Evolutionary conservation across 1,140 invertebrate genomes (phyloP).

Genomic region (Ctenoplectra terminalis): DNA sequence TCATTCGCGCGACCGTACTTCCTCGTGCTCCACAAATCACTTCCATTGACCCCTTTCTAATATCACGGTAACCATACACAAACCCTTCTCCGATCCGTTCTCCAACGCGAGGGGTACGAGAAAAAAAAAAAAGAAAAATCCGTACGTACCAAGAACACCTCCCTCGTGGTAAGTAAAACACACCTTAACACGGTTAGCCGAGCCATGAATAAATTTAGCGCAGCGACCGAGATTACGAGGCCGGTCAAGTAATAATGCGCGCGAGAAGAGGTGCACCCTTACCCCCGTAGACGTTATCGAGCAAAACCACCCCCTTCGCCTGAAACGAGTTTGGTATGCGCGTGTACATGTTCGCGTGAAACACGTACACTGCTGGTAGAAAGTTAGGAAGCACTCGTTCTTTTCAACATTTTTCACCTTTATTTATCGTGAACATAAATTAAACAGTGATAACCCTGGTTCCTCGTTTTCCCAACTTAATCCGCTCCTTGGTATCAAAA

Average conservation of each 20-base stretch:
- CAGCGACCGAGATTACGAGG: conserved; percentile 66
- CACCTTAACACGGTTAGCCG: conserved; percentile 79
- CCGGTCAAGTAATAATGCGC: conserved; percentile 74
- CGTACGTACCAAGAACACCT: conserved; percentile 10
- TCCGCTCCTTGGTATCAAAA: too few species aligned
- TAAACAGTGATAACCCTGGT: too few species aligned
- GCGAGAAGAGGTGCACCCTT: conserved; percentile 65
- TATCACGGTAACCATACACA: too few species aligned
- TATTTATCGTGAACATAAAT: too few species aligned
- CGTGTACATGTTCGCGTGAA: neutral
- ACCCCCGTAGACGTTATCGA: conserved; percentile 50
- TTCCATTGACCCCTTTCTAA: too few species aligned
- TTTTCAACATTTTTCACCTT: too few species aligned
- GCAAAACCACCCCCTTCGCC: conserved; percentile 16
- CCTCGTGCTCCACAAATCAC: too few species aligned
- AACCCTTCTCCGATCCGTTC: neutral
- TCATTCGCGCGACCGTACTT: too few species aligned
- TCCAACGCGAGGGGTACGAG: neutral
- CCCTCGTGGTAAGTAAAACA: conserved; percentile 72
- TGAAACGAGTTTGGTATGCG: conserved; percentile 15
- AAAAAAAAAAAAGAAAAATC: neutral
- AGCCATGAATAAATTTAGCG: conserved; percentile 81
- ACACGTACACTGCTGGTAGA: too few species aligned
- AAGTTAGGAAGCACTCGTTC: too few species aligned
- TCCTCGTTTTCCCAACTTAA: too few species aligned